These are phyloP conservation scores for Coboldia fuscipes DNA, from an alignment of 1,140 invertebrate genomes.

Conservation along the genomic window DNA sequence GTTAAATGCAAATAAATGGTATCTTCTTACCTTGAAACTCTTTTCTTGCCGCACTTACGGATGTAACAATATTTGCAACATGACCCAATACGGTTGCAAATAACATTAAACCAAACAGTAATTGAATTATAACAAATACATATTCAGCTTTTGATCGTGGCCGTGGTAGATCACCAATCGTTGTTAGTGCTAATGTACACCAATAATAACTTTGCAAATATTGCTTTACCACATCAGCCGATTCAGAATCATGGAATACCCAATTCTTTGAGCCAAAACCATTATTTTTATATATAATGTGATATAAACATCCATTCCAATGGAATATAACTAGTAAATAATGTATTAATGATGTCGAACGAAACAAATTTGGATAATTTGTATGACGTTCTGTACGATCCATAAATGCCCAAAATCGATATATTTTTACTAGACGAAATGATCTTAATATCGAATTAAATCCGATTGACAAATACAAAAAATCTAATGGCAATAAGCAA, in stretches of 20 bases:
- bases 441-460: conserved; percentile 93
- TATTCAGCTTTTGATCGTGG: conserved; percentile 78
- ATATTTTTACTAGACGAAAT: conserved; percentile 95
- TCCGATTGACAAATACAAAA: conserved; percentile 92
- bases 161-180: conserved; percentile 59
- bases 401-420: conserved; percentile 96
- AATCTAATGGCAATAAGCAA: conserved; percentile 90
- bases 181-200: conserved; percentile 89
- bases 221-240: conserved; percentile 72
- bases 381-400: conserved; percentile 95
- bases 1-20: not conserved
- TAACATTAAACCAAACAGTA: conserved; percentile 72
- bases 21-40: conserved; percentile 77
- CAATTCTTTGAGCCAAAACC: conserved; percentile 80
- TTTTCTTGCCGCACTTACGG: conserved; percentile 79
- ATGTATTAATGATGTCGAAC: conserved; percentile 82
- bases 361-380: conserved; percentile 95
- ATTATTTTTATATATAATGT: conserved; percentile 87
- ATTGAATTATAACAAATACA: conserved; percentile 72
- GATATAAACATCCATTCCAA: conserved; percentile 97
- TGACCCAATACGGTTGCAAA: conserved; percentile 85
- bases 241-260: conserved; percentile 66
- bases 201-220: conserved; percentile 97
- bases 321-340: conserved; percentile 96
- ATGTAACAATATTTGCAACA: conserved; percentile 89